Evolutionary conservation across 2,113 vertebrate genomes (phyloP).

Genomic region (Podocnemis expansa): DNA sequence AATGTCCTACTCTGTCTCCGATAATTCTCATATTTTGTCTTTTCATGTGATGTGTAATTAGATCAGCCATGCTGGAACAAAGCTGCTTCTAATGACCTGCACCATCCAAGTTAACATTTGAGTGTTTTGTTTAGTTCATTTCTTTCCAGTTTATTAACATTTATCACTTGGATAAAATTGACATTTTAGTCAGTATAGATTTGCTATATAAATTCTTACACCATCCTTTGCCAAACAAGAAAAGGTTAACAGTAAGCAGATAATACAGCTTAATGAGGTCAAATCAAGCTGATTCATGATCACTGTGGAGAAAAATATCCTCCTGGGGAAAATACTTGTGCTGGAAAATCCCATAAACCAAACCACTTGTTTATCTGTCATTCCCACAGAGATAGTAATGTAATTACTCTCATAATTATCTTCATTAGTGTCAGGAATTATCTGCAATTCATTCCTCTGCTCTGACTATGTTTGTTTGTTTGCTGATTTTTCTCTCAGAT

Average conservation of each 20-base stretch:
- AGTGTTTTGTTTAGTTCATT: constrained; percentile 19
- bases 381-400: constrained; percentile 99
- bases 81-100: constrained; percentile 14
- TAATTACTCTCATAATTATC: constrained; percentile 98
- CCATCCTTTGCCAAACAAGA: constrained; percentile 56
- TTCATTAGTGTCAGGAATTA: constrained; percentile 98
- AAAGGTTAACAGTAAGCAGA: constrained; percentile 78
- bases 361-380: constrained; percentile 98
- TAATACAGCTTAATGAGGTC: constrained; percentile 79
- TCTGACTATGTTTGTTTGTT: constrained; percentile 84
- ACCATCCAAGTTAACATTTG: constrained; percentile 9
- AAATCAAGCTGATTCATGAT: constrained; percentile 82
- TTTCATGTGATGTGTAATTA: neutral
- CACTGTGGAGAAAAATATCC: constrained; percentile 77
- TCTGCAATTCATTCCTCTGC: constrained; percentile 90
- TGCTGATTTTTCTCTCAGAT: constrained; percentile 78
- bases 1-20: constrained; percentile 21
- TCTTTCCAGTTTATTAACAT: constrained; percentile 68
- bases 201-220: constrained; percentile 61
- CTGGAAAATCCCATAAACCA: constrained; percentile 88
- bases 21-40: neutral
- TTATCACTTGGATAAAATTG: constrained; percentile 52
- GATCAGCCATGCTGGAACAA: neutral
- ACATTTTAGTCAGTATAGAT: constrained; percentile 53
- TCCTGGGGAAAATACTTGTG: constrained; percentile 83